Conservation (phyloP, 2,113 vertebrate genomes). For the Rousettus leschenaultii region DNA sequence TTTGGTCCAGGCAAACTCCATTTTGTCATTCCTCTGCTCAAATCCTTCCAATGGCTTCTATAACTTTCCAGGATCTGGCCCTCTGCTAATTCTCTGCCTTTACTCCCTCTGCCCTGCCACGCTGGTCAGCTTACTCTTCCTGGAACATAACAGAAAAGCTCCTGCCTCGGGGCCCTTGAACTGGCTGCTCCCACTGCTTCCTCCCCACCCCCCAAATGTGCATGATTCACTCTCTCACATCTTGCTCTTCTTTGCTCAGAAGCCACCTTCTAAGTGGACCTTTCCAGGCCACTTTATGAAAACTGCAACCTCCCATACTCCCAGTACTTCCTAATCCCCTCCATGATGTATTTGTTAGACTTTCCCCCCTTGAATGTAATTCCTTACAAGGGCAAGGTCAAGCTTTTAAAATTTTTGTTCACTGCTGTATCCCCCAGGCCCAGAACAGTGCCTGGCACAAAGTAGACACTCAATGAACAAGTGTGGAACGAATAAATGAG, state of each 20-base stretch:
- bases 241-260: background rate
- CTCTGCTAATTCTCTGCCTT: background rate
- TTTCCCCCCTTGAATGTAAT: background rate
- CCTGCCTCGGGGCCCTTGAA: background rate
- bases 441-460: no score
- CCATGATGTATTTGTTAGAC: background rate
- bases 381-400: background rate
- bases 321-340: background rate
- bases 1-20: background rate
- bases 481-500: accelerated
- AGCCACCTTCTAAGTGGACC: background rate
- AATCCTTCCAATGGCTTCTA: background rate
- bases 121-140: background rate
- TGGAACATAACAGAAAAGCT: accelerated
- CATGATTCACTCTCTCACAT: background rate
- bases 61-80: background rate
- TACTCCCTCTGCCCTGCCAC: no score
- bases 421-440: background rate
- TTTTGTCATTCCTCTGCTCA: background rate
- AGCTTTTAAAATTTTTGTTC: background rate
- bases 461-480: background rate
- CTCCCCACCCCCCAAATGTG: accelerated
- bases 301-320: background rate
- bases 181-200: background rate
- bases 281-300: background rate